These are phyloP conservation scores for Hoplias malabaricus DNA, from an alignment of 2,113 vertebrate species.

Conservation along the genomic window DNA sequence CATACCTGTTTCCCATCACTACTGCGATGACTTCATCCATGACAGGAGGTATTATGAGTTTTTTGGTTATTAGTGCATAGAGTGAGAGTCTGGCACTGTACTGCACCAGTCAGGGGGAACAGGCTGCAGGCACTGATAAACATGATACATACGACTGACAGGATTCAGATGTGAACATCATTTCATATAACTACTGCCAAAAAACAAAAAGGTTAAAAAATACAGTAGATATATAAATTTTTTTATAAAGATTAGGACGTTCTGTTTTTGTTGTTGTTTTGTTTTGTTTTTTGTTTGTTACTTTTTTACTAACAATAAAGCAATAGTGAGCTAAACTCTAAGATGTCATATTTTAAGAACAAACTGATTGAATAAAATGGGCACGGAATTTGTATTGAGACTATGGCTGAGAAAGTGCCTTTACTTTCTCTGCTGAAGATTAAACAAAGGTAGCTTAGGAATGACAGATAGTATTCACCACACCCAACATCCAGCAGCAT, in stretches of 20 bases:
- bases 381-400: not conserved
- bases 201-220: too few relatives aligned
- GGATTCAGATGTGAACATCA: too few relatives aligned
- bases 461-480: not conserved
- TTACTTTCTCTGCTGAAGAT: not conserved
- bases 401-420: not conserved
- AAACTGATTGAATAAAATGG: not conserved
- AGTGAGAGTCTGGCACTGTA: not conserved
- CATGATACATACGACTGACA: not conserved
- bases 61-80: not conserved
- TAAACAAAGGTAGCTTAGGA: not conserved
- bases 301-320: too few relatives aligned
- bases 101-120: not conserved
- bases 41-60: not conserved
- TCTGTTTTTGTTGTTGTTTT: not conserved
- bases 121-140: not conserved
- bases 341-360: not conserved
- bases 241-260: not conserved
- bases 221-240: too few relatives aligned
- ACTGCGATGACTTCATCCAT: not conserved
- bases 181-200: too few relatives aligned
- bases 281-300: not conserved
- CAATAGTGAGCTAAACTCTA: too few relatives aligned
- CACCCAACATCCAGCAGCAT: conserved; percentile 18
- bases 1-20: not conserved